Evolutionary conservation across 2,888 invertebrate genomes (phyloP).

Genomic region (Drosophila macrospina): DNA sequence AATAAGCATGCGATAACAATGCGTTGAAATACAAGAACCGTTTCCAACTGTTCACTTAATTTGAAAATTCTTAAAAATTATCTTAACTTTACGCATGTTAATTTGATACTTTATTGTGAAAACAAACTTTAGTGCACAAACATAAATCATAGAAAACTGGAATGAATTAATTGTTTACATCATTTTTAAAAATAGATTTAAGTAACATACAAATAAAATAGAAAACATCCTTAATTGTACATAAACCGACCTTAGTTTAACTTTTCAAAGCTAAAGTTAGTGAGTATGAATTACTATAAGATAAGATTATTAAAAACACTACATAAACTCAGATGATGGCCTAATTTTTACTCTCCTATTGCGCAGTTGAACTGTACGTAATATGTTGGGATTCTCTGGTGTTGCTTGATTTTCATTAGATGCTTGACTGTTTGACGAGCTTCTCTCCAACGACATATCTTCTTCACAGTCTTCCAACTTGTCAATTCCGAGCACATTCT

Average conservation of each 20-base stretch:
- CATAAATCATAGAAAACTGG: not conserved
- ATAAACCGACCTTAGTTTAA: not conserved
- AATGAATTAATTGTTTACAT: not conserved
- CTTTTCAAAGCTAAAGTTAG: not conserved
- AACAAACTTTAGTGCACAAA: not conserved
- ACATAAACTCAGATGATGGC: constrained; percentile 48
- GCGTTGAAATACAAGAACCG: not conserved
- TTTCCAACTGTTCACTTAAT: not conserved
- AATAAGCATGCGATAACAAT: not conserved
- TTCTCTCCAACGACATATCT: constrained; percentile 53
- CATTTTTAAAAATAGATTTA: not conserved
- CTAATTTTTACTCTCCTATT: constrained; percentile 53
- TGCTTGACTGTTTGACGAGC: not conserved
- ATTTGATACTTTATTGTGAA: constrained; percentile 9
- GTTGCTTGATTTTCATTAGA: not conserved
- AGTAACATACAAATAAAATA: constrained; percentile 4
- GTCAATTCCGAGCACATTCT: constrained; percentile 12
- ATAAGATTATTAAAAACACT: not conserved
- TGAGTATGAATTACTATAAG: not conserved
- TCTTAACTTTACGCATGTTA: not conserved
- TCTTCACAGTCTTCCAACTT: constrained; percentile 62
- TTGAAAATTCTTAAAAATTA: too few species aligned
- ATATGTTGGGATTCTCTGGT: not conserved
- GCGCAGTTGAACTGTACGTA: constrained; percentile 51
- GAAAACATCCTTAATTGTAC: not conserved